These are phyloP conservation scores for Chondrilla cf. caribensis DNA, from an alignment of 37 sponge, comb jelly and placozoan species.

Conservation along the genomic window DNA sequence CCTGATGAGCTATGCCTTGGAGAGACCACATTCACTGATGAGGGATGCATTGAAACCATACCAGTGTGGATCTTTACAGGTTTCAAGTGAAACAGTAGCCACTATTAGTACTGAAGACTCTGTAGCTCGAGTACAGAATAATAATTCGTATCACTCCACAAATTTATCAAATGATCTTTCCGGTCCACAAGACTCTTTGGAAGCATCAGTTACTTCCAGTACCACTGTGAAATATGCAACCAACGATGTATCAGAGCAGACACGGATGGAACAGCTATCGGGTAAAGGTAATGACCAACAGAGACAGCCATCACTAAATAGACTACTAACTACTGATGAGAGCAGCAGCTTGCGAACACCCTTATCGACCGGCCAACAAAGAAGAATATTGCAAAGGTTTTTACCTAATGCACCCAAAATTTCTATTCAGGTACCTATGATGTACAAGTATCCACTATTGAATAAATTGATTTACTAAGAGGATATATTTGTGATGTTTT, in stretches of 20 bases:
- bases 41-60: neutral
- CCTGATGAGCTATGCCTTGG: neutral
- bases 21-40: neutral
- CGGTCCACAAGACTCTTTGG: neutral
- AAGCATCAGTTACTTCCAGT: neutral
- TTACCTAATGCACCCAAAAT: too few relatives aligned
- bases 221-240: neutral
- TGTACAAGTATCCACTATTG: too few relatives aligned
- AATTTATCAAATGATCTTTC: slow-evolving; percentile 2
- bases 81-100: neutral
- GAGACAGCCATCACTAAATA: too few relatives aligned
- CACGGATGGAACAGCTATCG: neutral
- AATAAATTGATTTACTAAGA: too few relatives aligned
- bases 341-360: too few relatives aligned
- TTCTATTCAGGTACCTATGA: too few relatives aligned
- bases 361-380: too few relatives aligned
- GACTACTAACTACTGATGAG: too few relatives aligned
- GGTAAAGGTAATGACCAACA: neutral
- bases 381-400: too few relatives aligned
- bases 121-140: neutral
- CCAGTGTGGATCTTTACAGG: neutral
- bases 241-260: neutral
- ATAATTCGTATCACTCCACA: neutral
- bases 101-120: neutral
- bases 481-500: too few relatives aligned